Conservation (phyloP, 2,797 vertebrate species). For the Loris lydekkerianus region DNA sequence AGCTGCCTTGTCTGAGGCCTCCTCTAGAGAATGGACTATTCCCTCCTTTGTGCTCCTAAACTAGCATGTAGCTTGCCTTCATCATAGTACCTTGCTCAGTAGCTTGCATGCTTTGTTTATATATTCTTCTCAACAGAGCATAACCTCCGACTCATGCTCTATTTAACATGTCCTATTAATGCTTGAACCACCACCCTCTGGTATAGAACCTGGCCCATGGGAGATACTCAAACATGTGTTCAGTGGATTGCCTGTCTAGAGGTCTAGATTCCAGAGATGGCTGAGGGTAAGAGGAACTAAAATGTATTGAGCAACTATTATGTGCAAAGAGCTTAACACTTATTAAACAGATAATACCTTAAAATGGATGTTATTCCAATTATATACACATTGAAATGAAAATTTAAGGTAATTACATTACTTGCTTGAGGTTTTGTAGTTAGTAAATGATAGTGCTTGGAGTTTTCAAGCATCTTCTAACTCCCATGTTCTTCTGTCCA, state of each 20-base stretch:
- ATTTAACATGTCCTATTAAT: background rate
- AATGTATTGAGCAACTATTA: constrained; percentile 13
- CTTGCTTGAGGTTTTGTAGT: background rate
- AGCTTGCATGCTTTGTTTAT: background rate
- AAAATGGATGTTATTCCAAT: constrained; percentile 14
- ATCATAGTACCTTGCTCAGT: background rate
- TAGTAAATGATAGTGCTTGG: background rate
- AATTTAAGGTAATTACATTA: background rate
- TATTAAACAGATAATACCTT: constrained; percentile 7
- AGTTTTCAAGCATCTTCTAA: constrained; percentile 29
- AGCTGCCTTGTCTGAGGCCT: background rate
- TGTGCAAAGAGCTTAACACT: background rate
- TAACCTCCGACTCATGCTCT: background rate
- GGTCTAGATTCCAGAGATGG: constrained; percentile 33
- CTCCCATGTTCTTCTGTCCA: background rate
- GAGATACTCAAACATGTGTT: background rate
- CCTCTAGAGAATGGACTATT: background rate
- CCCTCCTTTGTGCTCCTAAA: background rate
- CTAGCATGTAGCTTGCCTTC: constrained; percentile 3
- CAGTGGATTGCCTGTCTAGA: background rate
- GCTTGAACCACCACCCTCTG: background rate
- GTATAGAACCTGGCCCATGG: constrained; percentile 6
- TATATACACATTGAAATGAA: background rate
- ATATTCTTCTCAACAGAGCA: constrained; percentile 9
- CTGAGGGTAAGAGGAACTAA: background rate